phyloP scores from a whole-genome alignment of 1,140 invertebrate species.

The Sitobion miscanthi region DNA sequence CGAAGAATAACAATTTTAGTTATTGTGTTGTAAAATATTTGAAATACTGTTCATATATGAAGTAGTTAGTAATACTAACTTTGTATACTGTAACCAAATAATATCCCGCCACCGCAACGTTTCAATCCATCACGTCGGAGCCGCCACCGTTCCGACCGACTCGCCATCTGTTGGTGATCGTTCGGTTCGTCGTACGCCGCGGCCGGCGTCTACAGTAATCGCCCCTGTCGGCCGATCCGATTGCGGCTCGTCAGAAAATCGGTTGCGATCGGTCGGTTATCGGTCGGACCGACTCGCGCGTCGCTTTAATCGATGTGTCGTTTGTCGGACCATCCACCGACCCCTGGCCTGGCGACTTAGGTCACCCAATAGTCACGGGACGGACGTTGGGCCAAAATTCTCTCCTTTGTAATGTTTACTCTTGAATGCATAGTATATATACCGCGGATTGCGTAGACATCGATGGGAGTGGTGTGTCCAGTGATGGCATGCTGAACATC shows the following conservation, averaged over 20 bases:
- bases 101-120: too few relatives aligned
- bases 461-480: slow-evolving; percentile 50
- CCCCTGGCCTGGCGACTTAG: too few relatives aligned
- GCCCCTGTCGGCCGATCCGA: not conserved
- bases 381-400: too few relatives aligned
- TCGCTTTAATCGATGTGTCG: too few relatives aligned
- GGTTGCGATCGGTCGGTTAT: not conserved
- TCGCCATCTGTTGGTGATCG: not conserved
- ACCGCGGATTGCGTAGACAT: rapidly evolving
- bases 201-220: not conserved
- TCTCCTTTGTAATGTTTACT: not conserved
- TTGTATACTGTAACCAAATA: too few relatives aligned
- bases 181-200: not conserved
- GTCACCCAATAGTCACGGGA: too few relatives aligned
- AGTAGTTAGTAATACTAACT: too few relatives aligned
- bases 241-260: not conserved
- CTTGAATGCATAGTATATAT: not conserved
- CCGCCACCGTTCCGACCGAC: not conserved
- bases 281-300: not conserved
- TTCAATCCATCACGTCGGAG: too few relatives aligned
- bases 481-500: slow-evolving; percentile 57
- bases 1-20: too few relatives aligned
- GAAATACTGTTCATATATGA: too few relatives aligned
- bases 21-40: too few relatives aligned
- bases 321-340: not conserved